A percentile compares a stretch with the other conserved stretches of the same genome.
Evolutionary conservation across 1,140 invertebrate genomes (phyloP).

Genomic region (Radopholus similis): DNA sequence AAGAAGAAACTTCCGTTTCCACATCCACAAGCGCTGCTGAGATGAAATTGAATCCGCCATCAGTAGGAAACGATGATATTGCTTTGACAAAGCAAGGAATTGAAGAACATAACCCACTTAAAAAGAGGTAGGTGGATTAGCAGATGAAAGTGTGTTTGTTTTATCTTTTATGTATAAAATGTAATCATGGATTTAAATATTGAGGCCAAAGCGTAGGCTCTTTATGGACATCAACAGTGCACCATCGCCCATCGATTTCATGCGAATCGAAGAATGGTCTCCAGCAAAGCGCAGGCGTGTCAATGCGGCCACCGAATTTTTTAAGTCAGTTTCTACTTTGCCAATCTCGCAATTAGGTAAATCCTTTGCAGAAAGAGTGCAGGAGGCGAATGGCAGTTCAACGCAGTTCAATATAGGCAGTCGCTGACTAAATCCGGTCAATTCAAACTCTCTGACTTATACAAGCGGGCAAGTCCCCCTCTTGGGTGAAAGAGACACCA

Average conservation of each 20-base stretch:
- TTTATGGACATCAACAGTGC: neutral
- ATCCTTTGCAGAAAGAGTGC: constrained; percentile 6
- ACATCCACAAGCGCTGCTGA: no score
- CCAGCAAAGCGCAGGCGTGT: constrained; percentile 28
- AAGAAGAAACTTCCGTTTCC: neutral
- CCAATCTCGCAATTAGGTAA: neutral
- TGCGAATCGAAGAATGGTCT: constrained; percentile 25
- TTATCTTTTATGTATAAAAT: neutral
- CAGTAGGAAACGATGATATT: neutral
- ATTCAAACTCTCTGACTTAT: neutral
- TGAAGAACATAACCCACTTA: neutral
- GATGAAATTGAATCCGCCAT: no score
- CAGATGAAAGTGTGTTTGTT: no score
- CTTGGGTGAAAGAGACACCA: neutral
- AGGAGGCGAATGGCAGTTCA: constrained; percentile 23
- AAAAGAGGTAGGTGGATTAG: no score
- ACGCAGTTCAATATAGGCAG: constrained; percentile 1
- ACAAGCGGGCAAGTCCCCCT: neutral
- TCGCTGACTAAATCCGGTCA: neutral
- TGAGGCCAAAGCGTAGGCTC: constrained; percentile 4
- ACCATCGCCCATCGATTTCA: constrained; percentile 24
- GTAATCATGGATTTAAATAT: neutral
- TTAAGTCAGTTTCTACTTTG: constrained; percentile 8
- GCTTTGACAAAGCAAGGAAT: neutral
- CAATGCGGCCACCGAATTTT: constrained; percentile 24